Conservation (phyloP, 2,888 invertebrate genomes). For the Plebejus anna region DNA sequence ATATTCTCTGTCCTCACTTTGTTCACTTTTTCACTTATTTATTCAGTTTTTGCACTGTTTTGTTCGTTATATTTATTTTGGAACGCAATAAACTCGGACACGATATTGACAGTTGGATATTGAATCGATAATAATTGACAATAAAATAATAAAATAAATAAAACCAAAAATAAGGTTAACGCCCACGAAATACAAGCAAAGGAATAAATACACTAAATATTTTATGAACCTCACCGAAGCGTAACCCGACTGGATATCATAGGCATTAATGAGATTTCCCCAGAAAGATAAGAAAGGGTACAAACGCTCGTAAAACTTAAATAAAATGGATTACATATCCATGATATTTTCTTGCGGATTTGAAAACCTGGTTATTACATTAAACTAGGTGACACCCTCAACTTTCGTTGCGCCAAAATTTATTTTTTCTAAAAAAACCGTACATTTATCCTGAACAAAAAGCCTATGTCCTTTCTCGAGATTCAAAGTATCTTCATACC, state of each 20-base stretch:
- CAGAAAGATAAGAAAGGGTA: constrained; percentile 2
- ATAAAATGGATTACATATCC: constrained; percentile 1
- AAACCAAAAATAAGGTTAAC: not conserved
- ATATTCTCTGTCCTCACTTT: not conserved
- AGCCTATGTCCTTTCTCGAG: too few species aligned
- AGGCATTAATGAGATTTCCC: constrained; percentile 20
- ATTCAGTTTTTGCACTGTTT: not conserved
- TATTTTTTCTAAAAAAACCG: too few species aligned
- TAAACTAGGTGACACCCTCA: too few species aligned
- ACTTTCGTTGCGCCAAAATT: too few species aligned
- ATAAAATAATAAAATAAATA: not conserved
- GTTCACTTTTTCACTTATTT: not conserved
- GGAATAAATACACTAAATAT: not conserved
- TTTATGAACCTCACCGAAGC: not conserved
- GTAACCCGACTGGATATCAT: not conserved
- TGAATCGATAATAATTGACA: not conserved
- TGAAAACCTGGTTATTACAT: not conserved
- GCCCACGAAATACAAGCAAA: not conserved
- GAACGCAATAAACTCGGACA: too few species aligned
- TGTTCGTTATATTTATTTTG: not conserved
- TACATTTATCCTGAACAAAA: too few species aligned
- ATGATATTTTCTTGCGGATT: not conserved
- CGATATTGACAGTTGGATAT: too few species aligned
- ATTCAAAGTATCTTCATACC: too few species aligned
- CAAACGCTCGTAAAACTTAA: constrained; percentile 19